Percentiles rank a stretch among this genome's conserved stretches.
phyloP scores from a whole-genome alignment of 2,888 invertebrate species.

The Sussaba pulchella region DNA sequence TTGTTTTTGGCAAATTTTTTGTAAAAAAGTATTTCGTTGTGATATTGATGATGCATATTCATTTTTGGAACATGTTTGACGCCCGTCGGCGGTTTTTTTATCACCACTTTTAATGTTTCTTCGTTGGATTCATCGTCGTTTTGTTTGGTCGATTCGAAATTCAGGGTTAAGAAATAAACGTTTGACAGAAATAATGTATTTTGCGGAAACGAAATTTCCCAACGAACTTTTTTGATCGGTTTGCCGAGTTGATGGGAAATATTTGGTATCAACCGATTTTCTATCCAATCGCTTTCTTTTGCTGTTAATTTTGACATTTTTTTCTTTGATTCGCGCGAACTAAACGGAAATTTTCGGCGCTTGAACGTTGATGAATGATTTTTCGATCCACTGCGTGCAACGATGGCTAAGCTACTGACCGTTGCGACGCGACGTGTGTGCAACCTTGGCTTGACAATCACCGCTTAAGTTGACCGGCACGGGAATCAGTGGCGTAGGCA shows the following conservation, averaged over 20 bases:
- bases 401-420: too few relatives aligned
- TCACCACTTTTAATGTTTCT: background rate
- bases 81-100: constrained; percentile 63
- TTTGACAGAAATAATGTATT: constrained; percentile 70
- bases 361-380: too few relatives aligned
- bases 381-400: too few relatives aligned
- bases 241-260: constrained; percentile 58
- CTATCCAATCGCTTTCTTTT: constrained; percentile 60
- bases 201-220: constrained; percentile 61
- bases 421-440: too few relatives aligned
- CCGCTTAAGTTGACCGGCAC: too few relatives aligned
- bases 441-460: too few relatives aligned
- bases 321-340: too few relatives aligned
- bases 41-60: constrained; percentile 67
- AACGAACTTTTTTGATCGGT: constrained; percentile 53
- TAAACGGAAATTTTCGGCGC: too few relatives aligned
- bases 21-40: constrained; percentile 80
- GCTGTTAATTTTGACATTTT: constrained; percentile 21
- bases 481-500: too few relatives aligned
- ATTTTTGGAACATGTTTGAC: fast-evolving
- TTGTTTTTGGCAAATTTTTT: constrained; percentile 57
- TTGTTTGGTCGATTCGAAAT: too few relatives aligned
- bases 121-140: too few relatives aligned
- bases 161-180: constrained; percentile 69
- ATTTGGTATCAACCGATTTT: constrained; percentile 57